Base-by-base conservation (phyloP, 2,113 vertebrate species). In the Struthidea cinerea region DNA sequence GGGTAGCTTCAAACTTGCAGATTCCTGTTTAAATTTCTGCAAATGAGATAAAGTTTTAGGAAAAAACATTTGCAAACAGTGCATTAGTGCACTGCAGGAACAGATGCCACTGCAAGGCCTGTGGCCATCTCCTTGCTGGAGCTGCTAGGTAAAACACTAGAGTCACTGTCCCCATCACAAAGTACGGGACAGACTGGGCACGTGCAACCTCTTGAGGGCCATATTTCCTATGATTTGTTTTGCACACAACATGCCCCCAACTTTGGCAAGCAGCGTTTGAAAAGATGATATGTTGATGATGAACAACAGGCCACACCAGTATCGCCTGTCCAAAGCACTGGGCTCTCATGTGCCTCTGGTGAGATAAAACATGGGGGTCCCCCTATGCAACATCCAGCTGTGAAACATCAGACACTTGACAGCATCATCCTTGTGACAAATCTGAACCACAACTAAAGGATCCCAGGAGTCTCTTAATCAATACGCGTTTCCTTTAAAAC, bases 291-390 rank as follows among this genome's bases (percentile, higher is more conserved):
- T 16, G 20, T 37, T 1, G 1, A 16, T 73, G 47, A 30, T 50
- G 50, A 79, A 18, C 30, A 73, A 77, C 0, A 57, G 14, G 17
- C 28, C 20, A 32, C 37, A 75, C 5, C 26, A 61, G 18, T 3
- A 10, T 39, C 1, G 0, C 30, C 42, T 33, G 9, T 23, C 26
- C 3, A 3, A 57, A 52, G 75, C 3, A 4, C 3, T n/a, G 35
- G 44, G 42, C 11, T 49, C 89, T 33, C 8, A 0, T 12, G 9
- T 33, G 46, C 46, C 42, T 33, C 87, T 61, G 28, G 30, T 59
- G 35, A 64, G 27, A 42, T 24, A 79, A 84, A 85, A 64, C 26
- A 22, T 5, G 17, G 57, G 22, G 20, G 16, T 59, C 3, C 4
- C 16, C 7, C 35, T 21, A 3, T 15, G 22, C 26, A 69, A 32